A percentile compares a stretch with the other conserved stretches of the same genome.
These are phyloP conservation scores for Poecilobothrus nobilitatus DNA, from an alignment of 2,888 invertebrate species.

Conservation along the genomic window DNA sequence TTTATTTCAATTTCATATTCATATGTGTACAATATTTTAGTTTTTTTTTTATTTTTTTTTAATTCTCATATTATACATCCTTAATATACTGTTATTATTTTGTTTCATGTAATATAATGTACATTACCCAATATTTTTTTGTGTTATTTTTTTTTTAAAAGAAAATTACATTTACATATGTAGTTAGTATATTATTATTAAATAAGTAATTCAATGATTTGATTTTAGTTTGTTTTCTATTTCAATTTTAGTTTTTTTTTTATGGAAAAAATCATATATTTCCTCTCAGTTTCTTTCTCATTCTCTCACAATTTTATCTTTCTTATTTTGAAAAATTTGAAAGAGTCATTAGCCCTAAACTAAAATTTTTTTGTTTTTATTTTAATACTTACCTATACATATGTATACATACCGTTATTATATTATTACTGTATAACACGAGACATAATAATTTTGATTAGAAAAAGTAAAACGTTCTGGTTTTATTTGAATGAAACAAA, in stretches of 20 bases:
- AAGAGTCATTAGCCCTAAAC: slow-evolving; percentile 10
- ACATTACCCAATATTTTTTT: no score
- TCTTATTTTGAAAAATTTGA: not conserved
- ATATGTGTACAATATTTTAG: not conserved
- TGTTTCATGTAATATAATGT: not conserved
- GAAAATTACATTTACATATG: not conserved
- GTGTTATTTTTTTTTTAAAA: not conserved
- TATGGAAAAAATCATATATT: no score
- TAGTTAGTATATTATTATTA: not conserved
- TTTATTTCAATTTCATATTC: not conserved
- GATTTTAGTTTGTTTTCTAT: not conserved
- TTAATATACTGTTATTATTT: not conserved
- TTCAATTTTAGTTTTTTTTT: no score
- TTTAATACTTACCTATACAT: no score
- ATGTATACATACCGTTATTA: not conserved
- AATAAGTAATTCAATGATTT: not conserved
- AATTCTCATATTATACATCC: not conserved
- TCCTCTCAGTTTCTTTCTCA: no score
- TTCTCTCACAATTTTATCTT: not conserved
- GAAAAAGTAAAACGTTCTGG: not conserved
- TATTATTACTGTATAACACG: slow-evolving; percentile 1
- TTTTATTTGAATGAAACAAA: no score
- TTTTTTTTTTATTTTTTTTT: no score
- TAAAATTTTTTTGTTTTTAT: not conserved
- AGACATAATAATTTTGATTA: not conserved